Base-by-base conservation (phyloP, 2,113 vertebrate genomes). In the Struthidea cinerea region DNA sequence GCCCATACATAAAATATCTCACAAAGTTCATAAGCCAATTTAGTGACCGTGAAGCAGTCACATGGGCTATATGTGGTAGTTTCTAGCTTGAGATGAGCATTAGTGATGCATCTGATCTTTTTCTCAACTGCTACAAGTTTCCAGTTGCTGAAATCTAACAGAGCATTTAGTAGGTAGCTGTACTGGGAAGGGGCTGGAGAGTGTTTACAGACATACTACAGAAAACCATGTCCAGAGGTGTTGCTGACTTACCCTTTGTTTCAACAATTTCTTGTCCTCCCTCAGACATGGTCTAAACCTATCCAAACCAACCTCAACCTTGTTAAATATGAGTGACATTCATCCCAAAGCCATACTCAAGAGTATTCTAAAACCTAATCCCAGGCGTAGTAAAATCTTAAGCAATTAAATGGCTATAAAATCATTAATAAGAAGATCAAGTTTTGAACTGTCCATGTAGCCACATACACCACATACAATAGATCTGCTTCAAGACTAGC, bases 271-370 rank as follows among this genome's bases (percentile, higher is more conserved):
- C 81, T 53, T n/a, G 57, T 49, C 20, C 24, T 60, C 33, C 46
- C 64, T 59, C 3, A 0, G 47, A 77, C 50, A 50, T 4, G 52
- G 39, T 59, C 69, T 95, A 81, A 82, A 50, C 37, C 77, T 67
- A 79, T 4, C 46, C 82, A 76, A 94, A 84, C 32, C 33, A 60
- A 61, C 16, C 42, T 75, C 53, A 56, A 16, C 24, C 42, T 67
- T 2, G 0, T 16, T 63, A 67, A 71, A 11, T 9, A 17, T 0
- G 0, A 84, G 27, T 32, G 30, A 59, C 30, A 26, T 33, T 78
- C 35, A 78, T 20, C 60, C 64, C 78, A 78, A 64, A 79, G 39
- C 26, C 35, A 78, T 39, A 87, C 27, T 81, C 52, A 61, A 13
- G 32, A 53, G 10, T 15, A 65, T n/a, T 76, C 39, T 49, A 53